Evolutionary conservation across 2,797 vertebrate species (phyloP), one percentile per base, ranked within the genome.

Genomic region (Muscicapa comitata): DNA sequence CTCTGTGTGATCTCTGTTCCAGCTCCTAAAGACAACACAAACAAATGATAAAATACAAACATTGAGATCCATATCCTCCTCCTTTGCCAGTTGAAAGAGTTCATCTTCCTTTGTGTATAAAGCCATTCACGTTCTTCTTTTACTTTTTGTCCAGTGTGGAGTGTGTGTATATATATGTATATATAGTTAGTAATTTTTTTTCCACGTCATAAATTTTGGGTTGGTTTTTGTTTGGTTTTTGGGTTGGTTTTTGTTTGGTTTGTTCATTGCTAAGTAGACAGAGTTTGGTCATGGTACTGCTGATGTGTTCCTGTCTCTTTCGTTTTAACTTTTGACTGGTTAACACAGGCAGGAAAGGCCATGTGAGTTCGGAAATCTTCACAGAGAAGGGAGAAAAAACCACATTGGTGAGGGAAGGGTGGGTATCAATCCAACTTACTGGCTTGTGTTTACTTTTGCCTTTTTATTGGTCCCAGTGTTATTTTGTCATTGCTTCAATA

Each of bases 381-480:
- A 25, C 4, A 31, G 23, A 40, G 61, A 43, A 54, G 18, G 10
- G 35, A 63, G 5, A 2, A 14, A 51, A 53, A 10, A 53, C 9
- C 0, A 17, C 2, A 2, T 28, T 35, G 65, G 3, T 43, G 33
- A 74, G 37, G 11, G 11, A 18, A 55, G 20, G 38, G 13, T 50
- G 18, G 24, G 5, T 45, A 42, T 37, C 9, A 54, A 62, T 59
- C 47, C 23, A 71, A 7, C 13, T 33, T 74, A 24, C 16, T 59
- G 43, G 8, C 16, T 7, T 54, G 26, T 72, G 20, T 4, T 33
- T 90, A 55, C 23, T 88, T 86, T 83, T 67, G 20, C 9, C 40
- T 48, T 88, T 75, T 61, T 58, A 8, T 40, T 81, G 31, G 31
- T 55, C 26, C 21, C 10, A 10, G 33, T 43, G 57, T 43, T 83